Conservation (phyloP, 1,140 invertebrate species). For the Octopus bimaculoides region DNA sequence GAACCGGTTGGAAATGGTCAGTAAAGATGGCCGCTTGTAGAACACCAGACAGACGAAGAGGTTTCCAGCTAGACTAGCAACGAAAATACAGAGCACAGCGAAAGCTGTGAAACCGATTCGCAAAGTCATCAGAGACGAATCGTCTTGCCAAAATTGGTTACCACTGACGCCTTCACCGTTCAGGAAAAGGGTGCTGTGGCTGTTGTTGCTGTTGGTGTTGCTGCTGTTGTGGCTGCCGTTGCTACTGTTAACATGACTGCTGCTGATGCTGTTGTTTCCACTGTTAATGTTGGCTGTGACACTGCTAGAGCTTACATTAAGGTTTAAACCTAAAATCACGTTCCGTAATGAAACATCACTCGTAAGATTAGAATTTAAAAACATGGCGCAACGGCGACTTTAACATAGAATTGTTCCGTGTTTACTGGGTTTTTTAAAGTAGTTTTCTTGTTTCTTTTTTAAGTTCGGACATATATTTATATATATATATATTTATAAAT, state of each 20-base stretch:
- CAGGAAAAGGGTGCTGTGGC: background rate
- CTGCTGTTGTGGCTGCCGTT: background rate
- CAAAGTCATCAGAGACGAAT: background rate
- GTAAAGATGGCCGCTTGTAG: constrained; percentile 60
- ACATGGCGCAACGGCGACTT: too few relatives aligned
- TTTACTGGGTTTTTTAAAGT: too few relatives aligned
- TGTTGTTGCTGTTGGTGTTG: background rate
- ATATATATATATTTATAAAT: too few relatives aligned
- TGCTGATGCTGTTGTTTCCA: background rate
- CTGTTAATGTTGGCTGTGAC: background rate
- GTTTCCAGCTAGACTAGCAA: constrained; percentile 60
- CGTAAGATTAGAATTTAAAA: too few relatives aligned
- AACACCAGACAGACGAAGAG: constrained; percentile 64
- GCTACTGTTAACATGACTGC: background rate
- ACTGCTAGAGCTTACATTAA: background rate
- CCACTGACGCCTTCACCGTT: background rate
- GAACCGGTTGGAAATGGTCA: constrained; percentile 69
- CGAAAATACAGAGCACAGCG: constrained; percentile 37
- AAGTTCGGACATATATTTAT: too few relatives aligned
- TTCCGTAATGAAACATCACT: too few relatives aligned
- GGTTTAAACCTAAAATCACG: background rate
- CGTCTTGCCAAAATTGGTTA: background rate
- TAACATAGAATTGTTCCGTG: too few relatives aligned
- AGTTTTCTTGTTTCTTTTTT: too few relatives aligned
- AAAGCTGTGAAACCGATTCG: background rate